Conservation (phyloP, 2,888 invertebrate genomes). For the Hofmannophila pseudospretella region DNA sequence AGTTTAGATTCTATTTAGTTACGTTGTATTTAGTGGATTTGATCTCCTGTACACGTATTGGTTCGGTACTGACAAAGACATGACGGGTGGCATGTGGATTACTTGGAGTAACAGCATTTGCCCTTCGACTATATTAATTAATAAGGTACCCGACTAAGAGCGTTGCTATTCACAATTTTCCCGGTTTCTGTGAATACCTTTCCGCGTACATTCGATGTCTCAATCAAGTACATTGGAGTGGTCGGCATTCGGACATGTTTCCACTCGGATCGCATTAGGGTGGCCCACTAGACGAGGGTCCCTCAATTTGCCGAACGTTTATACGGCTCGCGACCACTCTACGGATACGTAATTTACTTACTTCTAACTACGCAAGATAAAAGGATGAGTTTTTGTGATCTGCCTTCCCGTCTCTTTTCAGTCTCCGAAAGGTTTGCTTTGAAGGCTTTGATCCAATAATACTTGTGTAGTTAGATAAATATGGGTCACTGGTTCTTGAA, state of each 20-base stretch:
- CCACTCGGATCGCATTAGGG: conserved; percentile 37
- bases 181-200: conserved; percentile 21
- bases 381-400: conserved; percentile 14
- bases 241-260: conserved; percentile 29
- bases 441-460: conserved; percentile 3
- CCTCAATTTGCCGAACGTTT: conserved; percentile 49
- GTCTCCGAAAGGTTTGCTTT: conserved; percentile 6
- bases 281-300: conserved; percentile 38
- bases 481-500: background rate
- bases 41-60: no score
- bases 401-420: conserved; percentile 5
- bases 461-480: conserved; percentile 1
- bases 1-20: no score
- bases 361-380: conserved; percentile 25
- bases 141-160: background rate
- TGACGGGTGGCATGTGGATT: background rate
- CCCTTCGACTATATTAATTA: background rate
- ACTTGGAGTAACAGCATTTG: background rate
- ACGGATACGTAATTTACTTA: conserved; percentile 28
- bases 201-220: conserved; percentile 26
- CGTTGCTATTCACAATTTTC: conserved; percentile 7
- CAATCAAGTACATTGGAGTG: conserved; percentile 37
- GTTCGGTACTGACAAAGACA: background rate
- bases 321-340: conserved; percentile 19
- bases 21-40: no score